Evolutionary conservation across 1,140 invertebrate genomes (phyloP), one percentile per base, ranked within the genome.

Genomic region (Drosophila busckii): DNA sequence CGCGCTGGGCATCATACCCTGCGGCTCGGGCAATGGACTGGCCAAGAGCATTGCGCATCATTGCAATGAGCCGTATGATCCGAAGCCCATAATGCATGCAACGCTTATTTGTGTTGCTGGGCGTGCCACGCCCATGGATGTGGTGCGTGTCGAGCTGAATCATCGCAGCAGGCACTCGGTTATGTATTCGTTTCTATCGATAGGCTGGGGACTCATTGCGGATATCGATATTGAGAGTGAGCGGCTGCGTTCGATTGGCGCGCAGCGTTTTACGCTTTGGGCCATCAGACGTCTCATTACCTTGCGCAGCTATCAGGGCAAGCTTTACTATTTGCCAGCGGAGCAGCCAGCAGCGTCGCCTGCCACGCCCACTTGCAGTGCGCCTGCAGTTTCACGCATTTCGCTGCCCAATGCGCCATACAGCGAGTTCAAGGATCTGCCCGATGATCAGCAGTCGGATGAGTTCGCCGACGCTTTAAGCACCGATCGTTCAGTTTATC

Each of bases 211-310:
- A 1, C 88, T 99, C 1, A 89, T 99, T n/a, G 93, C 97, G 0
- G 97, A 99, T 87, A 96, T 99, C 69, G 97, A 99, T 87, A 97
- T 98, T 59, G 97, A 99, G 87, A 98, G 97, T 88, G 97, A 99
- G 88, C 91, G 93, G 41, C 89, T 98, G 37, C 90, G 97, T 32
- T 91, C 92, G 0, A 92, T 99, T 46, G 97, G 97, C 6, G 94
- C 94, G 12, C 93, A 95, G 46, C 90, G 97, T 34, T 99, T 99
- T 83, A 94, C 95, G 0, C 78, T 99, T 0, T 98, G 96, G 93
- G 94, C 95, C 35, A 84, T 98, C 16, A 93, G 93, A 7, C 90
- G 96, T 49, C 88, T 94, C 4, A 92, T 95, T 22, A 92, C 92
- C 1, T 85, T 94, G 35, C 89, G 93, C 62, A 92, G 90, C 15